Percentiles rank a stretch among this genome's conserved stretches.
Conservation (phyloP, 2,113 vertebrate genomes). For the Anser cygnoides region DNA sequence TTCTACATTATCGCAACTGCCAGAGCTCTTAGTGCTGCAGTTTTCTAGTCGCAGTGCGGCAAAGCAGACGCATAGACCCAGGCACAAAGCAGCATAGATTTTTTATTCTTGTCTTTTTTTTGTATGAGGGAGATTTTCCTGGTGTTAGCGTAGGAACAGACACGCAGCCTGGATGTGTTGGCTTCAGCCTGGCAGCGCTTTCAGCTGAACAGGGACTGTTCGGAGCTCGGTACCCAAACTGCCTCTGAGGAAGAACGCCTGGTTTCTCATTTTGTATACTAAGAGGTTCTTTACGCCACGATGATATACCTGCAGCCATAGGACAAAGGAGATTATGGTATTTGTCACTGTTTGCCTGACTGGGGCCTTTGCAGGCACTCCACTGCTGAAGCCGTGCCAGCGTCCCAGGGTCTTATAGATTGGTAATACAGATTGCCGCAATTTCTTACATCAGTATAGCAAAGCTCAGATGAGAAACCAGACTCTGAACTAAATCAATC, state of each 20-base stretch:
- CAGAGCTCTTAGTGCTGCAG: slow-evolving; percentile 79
- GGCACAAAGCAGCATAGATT: slow-evolving; percentile 68
- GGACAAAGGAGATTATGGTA: slow-evolving; percentile 70
- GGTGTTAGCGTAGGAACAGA: slow-evolving; percentile 69
- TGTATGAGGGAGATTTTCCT: slow-evolving; percentile 50
- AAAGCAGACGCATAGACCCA: slow-evolving; percentile 75
- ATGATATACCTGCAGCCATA: slow-evolving; percentile 69
- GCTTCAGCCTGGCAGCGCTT: slow-evolving; percentile 74
- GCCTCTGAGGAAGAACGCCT: slow-evolving; percentile 66
- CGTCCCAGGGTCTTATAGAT: slow-evolving; percentile 29
- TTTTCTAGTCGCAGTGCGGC: slow-evolving; percentile 79
- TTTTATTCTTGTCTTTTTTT: slow-evolving; percentile 53
- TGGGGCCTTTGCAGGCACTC: slow-evolving; percentile 72
- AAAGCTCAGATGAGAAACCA: slow-evolving; percentile 72
- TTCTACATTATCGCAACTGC: slow-evolving; percentile 80
- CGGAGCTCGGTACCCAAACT: slow-evolving; percentile 63
- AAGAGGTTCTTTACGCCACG: slow-evolving; percentile 22
- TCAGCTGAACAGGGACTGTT: slow-evolving; percentile 74
- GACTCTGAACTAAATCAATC: slow-evolving; percentile 84
- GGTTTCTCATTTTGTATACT: slow-evolving; percentile 44
- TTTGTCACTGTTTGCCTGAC: slow-evolving; percentile 35
- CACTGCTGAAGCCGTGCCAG: slow-evolving; percentile 44
- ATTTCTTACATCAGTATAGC: slow-evolving; percentile 66
- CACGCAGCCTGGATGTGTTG: slow-evolving; percentile 68
- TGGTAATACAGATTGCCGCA: slow-evolving; percentile 44